Percentiles rank a stretch among this genome's conserved stretches.
These are phyloP conservation scores for Blastobasis adustella DNA, from an alignment of 2,888 invertebrate genomes.

Conservation along the genomic window DNA sequence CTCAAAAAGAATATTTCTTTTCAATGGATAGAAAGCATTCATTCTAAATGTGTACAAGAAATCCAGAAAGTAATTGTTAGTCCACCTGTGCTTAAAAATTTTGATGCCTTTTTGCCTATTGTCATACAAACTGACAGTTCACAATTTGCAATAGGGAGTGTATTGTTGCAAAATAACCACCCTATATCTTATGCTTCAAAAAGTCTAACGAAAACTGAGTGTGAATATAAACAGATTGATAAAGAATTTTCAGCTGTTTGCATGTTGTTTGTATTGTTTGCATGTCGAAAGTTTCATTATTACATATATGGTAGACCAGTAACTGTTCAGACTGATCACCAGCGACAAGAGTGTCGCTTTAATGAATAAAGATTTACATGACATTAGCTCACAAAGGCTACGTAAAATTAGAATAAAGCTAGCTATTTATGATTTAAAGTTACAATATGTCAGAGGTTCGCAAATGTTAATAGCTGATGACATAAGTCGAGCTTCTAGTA, in stretches of 20 bases:
- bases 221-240: conserved; percentile 1
- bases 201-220: not conserved
- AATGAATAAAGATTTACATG: not conserved
- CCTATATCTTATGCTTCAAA: conserved; percentile 2
- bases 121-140: not conserved
- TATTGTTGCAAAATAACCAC: not conserved
- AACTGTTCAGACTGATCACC: conserved; percentile 1
- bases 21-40: not conserved
- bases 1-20: not conserved
- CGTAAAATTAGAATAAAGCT: not conserved
- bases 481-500: too few relatives aligned
- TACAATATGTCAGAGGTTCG: too few relatives aligned
- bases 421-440: not conserved
- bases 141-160: not conserved
- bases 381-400: not conserved
- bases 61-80: not conserved
- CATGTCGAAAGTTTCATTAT: too few relatives aligned
- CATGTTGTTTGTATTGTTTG: too few relatives aligned
- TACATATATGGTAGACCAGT: not conserved
- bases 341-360: not conserved
- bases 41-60: not conserved
- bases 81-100: not conserved
- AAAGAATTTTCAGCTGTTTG: conserved; percentile 2
- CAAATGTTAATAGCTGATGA: too few relatives aligned
- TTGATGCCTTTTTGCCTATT: not conserved